phyloP scores from a whole-genome alignment of 2,888 invertebrate species.

The Troides aeacus region DNA sequence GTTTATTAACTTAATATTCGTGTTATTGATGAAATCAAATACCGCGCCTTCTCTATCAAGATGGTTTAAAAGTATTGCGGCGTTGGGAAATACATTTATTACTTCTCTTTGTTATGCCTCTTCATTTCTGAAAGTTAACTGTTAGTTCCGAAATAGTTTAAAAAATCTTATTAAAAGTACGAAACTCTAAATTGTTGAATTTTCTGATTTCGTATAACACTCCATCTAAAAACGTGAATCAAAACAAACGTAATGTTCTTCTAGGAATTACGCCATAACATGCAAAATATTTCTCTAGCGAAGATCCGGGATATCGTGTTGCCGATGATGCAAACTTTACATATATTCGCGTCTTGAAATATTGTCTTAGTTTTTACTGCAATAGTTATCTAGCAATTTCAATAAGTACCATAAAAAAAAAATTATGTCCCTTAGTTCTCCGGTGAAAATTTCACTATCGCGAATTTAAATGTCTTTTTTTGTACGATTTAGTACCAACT shows the following conservation, averaged over 20 bases:
- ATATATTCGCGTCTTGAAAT: not conserved
- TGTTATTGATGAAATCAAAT: too few species aligned
- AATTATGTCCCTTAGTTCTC: too few species aligned
- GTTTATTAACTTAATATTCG: too few species aligned
- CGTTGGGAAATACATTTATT: too few species aligned
- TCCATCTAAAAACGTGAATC: slow-evolving; percentile 32
- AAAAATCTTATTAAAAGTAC: too few species aligned
- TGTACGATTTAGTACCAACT: not conserved
- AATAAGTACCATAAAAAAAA: too few species aligned
- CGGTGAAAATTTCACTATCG: not conserved
- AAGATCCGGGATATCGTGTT: slow-evolving; percentile 17
- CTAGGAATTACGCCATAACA: slow-evolving; percentile 37
- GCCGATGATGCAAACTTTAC: not conserved
- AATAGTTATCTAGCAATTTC: not conserved
- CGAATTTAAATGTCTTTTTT: not conserved
- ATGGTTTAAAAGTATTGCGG: too few species aligned
- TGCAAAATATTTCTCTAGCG: not conserved
- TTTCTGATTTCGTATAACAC: slow-evolving; percentile 12
- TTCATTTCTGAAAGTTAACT: too few species aligned
- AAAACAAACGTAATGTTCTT: slow-evolving; percentile 36
- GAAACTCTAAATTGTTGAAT: not conserved
- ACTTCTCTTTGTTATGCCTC: too few species aligned
- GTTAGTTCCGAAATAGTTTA: too few species aligned
- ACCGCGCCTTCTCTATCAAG: too few species aligned
- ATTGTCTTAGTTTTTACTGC: not conserved